These are phyloP conservation scores for Omphaloscelis lunosa DNA, from an alignment of 2,888 invertebrate species.

Conservation along the genomic window DNA sequence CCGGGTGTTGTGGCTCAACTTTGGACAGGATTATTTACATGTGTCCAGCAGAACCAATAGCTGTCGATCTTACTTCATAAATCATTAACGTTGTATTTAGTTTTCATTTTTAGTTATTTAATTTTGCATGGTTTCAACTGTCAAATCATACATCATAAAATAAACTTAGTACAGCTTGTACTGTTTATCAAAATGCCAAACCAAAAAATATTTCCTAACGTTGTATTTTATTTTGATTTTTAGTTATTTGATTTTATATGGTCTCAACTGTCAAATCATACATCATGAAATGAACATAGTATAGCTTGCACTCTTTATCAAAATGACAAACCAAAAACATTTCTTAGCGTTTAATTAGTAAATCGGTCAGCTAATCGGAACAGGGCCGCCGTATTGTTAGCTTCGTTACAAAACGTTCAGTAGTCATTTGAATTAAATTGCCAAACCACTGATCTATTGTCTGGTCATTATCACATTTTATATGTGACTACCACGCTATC, in stretches of 20 bases:
- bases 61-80: not conserved
- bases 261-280: not conserved
- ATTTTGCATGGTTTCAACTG: not conserved
- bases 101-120: not conserved
- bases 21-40: not conserved
- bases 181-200: slow-evolving; percentile 18
- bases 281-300: not conserved
- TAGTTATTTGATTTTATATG: not conserved
- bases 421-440: slow-evolving; percentile 43
- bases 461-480: slow-evolving; percentile 3
- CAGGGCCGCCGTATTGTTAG: slow-evolving; percentile 42
- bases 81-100: not conserved
- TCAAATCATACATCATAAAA: not conserved
- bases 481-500: not conserved
- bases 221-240: not conserved
- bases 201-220: slow-evolving; percentile 23
- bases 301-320: not conserved
- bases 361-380: slow-evolving; percentile 49
- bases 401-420: slow-evolving; percentile 34
- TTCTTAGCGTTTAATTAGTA: slow-evolving; percentile 31
- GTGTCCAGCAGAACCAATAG: not conserved
- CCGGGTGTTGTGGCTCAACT: not conserved
- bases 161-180: not conserved
- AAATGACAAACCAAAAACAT: slow-evolving; percentile 38
- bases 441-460: slow-evolving; percentile 44